Conservation (phyloP, 2,797 vertebrate genomes). For the Stomatorhinus walkeri region DNA sequence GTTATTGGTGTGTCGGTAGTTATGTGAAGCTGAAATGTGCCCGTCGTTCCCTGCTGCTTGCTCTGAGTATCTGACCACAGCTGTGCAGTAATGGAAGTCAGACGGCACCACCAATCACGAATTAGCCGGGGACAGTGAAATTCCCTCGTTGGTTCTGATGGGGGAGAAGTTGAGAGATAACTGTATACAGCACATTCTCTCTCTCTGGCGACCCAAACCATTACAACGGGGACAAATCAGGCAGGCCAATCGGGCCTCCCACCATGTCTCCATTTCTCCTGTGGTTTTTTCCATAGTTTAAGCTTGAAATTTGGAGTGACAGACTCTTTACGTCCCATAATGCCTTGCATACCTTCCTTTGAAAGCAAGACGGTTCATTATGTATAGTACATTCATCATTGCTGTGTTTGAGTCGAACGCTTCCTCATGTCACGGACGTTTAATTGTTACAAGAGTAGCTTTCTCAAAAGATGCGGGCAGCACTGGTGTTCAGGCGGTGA, state of each 20-base stretch:
- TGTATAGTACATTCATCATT: not conserved
- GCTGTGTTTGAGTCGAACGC: not conserved
- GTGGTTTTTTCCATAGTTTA: not conserved
- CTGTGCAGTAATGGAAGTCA: not conserved
- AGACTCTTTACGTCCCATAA: not conserved
- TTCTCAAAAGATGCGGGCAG: not conserved
- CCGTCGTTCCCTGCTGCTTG: not conserved
- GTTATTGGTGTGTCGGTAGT: not conserved
- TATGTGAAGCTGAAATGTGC: not conserved
- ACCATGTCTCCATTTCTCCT: conserved; percentile 8
- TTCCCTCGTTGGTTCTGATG: not conserved
- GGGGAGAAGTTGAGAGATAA: not conserved
- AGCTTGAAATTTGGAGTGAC: not conserved
- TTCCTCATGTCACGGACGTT: not conserved
- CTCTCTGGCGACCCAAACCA: not conserved
- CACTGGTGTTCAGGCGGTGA: not conserved
- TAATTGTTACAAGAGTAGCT: not conserved
- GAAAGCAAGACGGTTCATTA: not conserved
- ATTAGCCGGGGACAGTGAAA: not conserved
- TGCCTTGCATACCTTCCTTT: not conserved
- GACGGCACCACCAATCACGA: not conserved
- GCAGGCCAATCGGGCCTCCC: conserved; percentile 1
- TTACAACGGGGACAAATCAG: not conserved
- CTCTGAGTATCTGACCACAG: not conserved
- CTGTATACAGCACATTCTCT: not conserved